Percentiles rank a stretch among this genome's conserved stretches.
These are phyloP conservation scores for Catotricha subobsoleta DNA, from an alignment of 2,888 invertebrate species.

Conservation along the genomic window DNA sequence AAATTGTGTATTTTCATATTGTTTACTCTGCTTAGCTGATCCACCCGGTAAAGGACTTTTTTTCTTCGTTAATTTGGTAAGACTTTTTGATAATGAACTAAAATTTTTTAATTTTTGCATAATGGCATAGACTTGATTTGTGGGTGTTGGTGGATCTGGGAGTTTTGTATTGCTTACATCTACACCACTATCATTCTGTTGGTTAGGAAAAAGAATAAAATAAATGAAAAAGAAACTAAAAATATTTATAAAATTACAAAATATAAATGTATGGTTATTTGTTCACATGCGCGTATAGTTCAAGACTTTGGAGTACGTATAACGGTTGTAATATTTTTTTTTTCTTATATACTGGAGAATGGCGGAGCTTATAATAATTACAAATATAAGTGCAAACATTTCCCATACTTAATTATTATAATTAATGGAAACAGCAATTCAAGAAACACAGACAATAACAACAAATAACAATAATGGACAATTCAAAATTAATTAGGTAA, in stretches of 20 bases:
- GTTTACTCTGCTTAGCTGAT: constrained; percentile 23
- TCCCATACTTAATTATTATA: too few species aligned
- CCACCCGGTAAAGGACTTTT: constrained; percentile 21
- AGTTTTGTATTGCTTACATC: constrained; percentile 35
- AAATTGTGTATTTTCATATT: constrained; percentile 24
- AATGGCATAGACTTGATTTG: constrained; percentile 43
- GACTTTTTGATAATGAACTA: constrained; percentile 32
- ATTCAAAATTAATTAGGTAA: too few species aligned
- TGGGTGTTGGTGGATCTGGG: constrained; percentile 39
- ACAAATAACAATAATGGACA: too few species aligned
- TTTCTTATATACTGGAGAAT: too few species aligned
- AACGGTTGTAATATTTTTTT: too few species aligned
- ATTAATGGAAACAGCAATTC: too few species aligned
- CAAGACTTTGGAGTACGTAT: too few species aligned
- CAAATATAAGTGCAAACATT: too few species aligned
- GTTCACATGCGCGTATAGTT: too few species aligned
- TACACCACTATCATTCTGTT: constrained; percentile 33
- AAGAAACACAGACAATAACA: too few species aligned
- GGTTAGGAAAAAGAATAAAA: constrained; percentile 9
- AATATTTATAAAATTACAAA: too few species aligned
- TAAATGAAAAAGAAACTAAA: neutral
- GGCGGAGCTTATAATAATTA: too few species aligned
- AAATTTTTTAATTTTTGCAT: constrained; percentile 49
- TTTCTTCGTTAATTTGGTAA: constrained; percentile 17
- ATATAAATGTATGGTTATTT: constrained; percentile 3